Conservation (phyloP, 2,888 invertebrate genomes). For the Eupithecia pulchellata region DNA sequence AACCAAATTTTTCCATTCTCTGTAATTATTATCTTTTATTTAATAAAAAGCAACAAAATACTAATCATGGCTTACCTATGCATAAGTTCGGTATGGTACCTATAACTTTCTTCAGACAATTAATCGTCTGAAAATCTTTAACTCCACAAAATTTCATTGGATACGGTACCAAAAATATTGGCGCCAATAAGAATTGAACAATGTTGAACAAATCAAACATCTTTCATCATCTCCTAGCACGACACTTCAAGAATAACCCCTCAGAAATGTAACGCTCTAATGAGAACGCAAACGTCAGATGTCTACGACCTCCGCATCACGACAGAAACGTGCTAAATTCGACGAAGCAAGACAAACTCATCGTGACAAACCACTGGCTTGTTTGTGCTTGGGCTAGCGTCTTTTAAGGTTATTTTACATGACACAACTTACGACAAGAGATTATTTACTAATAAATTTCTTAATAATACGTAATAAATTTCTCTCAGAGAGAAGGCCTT, state of each 20-base stretch:
- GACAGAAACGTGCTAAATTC: constrained; percentile 79
- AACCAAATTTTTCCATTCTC: too few species aligned
- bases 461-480: too few species aligned
- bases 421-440: not conserved
- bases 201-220: not conserved
- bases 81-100: too few species aligned
- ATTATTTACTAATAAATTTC: not conserved
- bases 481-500: too few species aligned
- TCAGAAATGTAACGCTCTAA: constrained; percentile 79
- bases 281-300: constrained; percentile 73
- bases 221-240: not conserved
- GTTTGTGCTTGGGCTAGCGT: constrained; percentile 58
- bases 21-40: too few species aligned
- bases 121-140: not conserved
- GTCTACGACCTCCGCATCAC: constrained; percentile 73
- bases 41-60: too few species aligned
- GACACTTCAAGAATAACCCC: constrained; percentile 14
- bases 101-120: too few species aligned
- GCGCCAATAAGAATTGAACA: not conserved
- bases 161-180: not conserved
- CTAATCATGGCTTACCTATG: too few species aligned
- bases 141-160: not conserved
- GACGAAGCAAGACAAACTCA: constrained; percentile 68
- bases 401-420: not conserved
- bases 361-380: constrained; percentile 75